Conservation (phyloP, 2,797 vertebrate species). For the Paguma larvata region DNA sequence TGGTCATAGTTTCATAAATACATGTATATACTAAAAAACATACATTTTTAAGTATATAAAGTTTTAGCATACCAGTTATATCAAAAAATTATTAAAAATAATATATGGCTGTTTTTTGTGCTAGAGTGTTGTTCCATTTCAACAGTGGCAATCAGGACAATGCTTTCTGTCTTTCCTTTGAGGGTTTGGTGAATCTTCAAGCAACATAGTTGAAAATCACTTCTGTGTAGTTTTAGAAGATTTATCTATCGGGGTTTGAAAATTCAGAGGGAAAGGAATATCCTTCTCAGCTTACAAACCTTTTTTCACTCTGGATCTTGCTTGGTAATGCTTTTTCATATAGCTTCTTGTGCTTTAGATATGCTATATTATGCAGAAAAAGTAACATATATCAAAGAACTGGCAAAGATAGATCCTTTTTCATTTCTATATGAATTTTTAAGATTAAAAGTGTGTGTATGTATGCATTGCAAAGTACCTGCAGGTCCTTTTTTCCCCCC, state of each 20-base stretch:
- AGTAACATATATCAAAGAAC: neutral
- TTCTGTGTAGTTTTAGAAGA: neutral
- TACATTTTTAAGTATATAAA: too few species aligned
- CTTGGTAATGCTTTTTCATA: neutral
- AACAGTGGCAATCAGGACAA: neutral
- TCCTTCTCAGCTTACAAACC: neutral
- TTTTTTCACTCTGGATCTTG: neutral
- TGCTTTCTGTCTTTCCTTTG: neutral
- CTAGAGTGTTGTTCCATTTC: neutral
- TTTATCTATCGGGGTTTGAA: neutral
- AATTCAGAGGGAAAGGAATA: neutral
- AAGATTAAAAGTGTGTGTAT: neutral
- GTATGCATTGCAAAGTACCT: neutral
- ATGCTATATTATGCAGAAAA: neutral
- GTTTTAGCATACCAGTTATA: neutral
- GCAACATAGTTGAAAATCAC: neutral
- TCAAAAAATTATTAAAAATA: slow-evolving; percentile 7
- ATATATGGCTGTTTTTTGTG: neutral
- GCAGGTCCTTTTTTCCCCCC: neutral
- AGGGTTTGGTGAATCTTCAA: neutral
- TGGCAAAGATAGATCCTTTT: neutral
- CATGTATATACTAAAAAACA: neutral
- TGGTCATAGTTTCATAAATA: neutral
- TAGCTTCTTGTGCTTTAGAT: neutral
- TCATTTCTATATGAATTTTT: neutral